These are phyloP conservation scores for Eupithecia insigniata DNA, from an alignment of 2,888 invertebrate genomes.

Conservation along the genomic window DNA sequence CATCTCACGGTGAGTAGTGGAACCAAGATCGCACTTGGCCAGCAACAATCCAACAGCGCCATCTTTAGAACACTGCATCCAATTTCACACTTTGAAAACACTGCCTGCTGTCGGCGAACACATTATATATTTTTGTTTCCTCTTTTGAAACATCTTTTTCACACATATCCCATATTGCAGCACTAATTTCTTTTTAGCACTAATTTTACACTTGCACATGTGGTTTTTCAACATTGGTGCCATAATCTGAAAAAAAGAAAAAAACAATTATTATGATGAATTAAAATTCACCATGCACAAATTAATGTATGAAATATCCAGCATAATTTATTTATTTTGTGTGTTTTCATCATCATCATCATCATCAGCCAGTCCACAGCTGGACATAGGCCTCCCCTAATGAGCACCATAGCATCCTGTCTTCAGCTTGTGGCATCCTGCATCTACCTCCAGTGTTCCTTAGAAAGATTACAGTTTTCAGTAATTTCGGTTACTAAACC, in stretches of 20 bases:
- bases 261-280: not conserved
- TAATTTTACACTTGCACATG: conserved; percentile 70
- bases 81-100: conserved; percentile 60
- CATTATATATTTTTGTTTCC: conserved; percentile 48
- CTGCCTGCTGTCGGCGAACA: conserved; percentile 50
- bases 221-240: conserved; percentile 65
- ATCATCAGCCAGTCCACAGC: too few species aligned
- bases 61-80: conserved; percentile 82
- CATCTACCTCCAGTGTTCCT: too few species aligned
- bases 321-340: not conserved
- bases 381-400: too few species aligned
- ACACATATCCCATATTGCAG: conserved; percentile 57
- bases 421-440: too few species aligned
- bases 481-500: not conserved
- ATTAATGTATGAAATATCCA: not conserved
- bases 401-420: too few species aligned
- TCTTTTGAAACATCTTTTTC: conserved; percentile 60
- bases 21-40: conserved; percentile 61
- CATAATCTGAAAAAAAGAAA: conserved; percentile 67
- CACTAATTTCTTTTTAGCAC: conserved; percentile 65
- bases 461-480: too few species aligned
- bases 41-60: conserved; percentile 71
- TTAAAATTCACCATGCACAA: not conserved
- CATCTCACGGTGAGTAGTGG: conserved; percentile 67
- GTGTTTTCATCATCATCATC: too few species aligned